Evolutionary conservation across 2,888 invertebrate genomes (phyloP).

Genomic region (Halocaridina rubra): DNA sequence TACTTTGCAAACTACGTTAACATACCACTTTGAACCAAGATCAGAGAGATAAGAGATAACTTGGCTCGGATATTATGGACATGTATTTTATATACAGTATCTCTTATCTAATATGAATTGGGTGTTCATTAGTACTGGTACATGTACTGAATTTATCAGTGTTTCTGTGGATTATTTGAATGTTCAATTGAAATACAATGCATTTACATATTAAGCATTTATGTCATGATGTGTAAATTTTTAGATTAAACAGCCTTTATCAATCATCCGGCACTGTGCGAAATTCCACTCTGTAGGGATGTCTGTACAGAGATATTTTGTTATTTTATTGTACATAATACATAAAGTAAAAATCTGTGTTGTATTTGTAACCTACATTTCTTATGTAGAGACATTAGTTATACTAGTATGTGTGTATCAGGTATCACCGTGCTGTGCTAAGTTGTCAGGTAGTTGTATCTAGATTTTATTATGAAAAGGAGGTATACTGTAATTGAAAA

Average conservation of each 20-base stretch:
- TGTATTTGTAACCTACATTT: conserved; percentile 12
- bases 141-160: background rate
- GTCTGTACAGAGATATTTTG: conserved; percentile 60
- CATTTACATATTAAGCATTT: conserved; percentile 40
- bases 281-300: conserved; percentile 56
- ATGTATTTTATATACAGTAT: too few species aligned
- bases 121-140: too few species aligned
- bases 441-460: background rate
- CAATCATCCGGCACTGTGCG: conserved; percentile 46
- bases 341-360: conserved; percentile 36
- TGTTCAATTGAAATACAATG: conserved; percentile 21
- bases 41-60: too few species aligned
- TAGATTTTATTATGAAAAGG: background rate
- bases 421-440: background rate
- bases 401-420: too few species aligned
- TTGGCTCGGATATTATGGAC: too few species aligned
- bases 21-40: too few species aligned
- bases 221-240: conserved; percentile 41
- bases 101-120: too few species aligned
- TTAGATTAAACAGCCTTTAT: conserved; percentile 20
- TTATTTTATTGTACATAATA: conserved; percentile 62
- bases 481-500: background rate
- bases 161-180: background rate
- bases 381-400: too few species aligned
- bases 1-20: too few species aligned